Percentiles rank a stretch among this genome's conserved stretches.
Evolutionary conservation across 2,113 vertebrate species (phyloP).

Genomic region (Struthidea cinerea): DNA sequence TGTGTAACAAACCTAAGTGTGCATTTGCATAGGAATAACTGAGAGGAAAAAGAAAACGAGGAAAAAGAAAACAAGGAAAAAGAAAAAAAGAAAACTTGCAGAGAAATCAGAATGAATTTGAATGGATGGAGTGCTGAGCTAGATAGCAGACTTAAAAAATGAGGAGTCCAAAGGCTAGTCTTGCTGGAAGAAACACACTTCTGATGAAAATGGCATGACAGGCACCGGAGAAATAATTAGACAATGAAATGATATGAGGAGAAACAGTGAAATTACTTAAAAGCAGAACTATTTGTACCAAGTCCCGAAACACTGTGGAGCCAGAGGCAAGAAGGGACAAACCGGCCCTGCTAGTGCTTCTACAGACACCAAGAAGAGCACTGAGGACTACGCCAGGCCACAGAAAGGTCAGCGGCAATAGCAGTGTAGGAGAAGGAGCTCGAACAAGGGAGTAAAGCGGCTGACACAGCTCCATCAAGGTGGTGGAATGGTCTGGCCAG

Average conservation of each 20-base stretch:
- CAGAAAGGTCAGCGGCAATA: not conserved
- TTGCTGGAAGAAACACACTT: not conserved
- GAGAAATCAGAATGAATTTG: not conserved
- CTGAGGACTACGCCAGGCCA: not conserved
- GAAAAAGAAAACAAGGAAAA: not conserved
- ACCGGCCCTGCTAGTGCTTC: not conserved
- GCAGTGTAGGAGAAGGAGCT: not conserved
- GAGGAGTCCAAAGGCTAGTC: not conserved
- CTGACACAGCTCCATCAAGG: not conserved
- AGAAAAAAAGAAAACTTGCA: not conserved
- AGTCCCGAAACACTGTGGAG: not conserved
- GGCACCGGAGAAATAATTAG: not conserved
- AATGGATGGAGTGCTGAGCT: not conserved
- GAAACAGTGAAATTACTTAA: not conserved
- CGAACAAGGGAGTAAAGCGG: not conserved
- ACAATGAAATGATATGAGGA: not conserved
- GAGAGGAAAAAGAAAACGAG: not conserved
- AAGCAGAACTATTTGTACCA: not conserved
- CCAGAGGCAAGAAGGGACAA: not conserved
- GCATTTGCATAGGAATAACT: not conserved
- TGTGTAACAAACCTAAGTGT: not conserved
- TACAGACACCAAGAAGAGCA: not conserved
- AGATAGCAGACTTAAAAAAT: not conserved
- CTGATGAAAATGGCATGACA: not conserved
- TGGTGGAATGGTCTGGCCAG: rapidly evolving